Conservation (phyloP, 2,797 vertebrate species). For the Peromyscus nudipes region DNA sequence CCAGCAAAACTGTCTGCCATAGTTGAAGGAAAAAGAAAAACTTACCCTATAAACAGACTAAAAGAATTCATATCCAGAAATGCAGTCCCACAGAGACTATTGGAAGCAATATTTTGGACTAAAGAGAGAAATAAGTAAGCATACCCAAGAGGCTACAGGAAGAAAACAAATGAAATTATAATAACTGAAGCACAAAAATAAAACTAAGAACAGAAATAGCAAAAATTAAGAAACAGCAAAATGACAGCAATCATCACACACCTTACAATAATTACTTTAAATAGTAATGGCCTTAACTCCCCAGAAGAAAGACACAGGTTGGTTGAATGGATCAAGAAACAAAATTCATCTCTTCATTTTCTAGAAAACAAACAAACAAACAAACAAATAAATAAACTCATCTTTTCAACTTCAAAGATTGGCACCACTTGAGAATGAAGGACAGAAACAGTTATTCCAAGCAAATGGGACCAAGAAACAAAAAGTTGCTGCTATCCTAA, state of each 20-base stretch:
- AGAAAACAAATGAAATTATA: background rate
- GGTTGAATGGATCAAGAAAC: background rate
- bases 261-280: background rate
- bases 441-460: background rate
- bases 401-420: background rate
- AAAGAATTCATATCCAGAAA: background rate
- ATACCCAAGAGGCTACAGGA: background rate
- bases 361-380: background rate
- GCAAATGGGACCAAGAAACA: background rate
- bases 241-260: background rate
- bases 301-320: background rate
- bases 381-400: background rate
- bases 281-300: background rate
- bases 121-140: background rate
- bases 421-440: background rate
- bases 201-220: background rate
- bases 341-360: background rate
- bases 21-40: background rate
- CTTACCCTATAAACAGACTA: background rate
- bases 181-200: background rate
- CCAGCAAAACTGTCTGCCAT: background rate
- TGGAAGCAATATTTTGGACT: background rate
- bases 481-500: background rate
- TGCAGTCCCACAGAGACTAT: background rate
- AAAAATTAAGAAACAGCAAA: background rate